Evolutionary conservation across 2,113 vertebrate genomes (phyloP).

Genomic region (Lanius collurio): DNA sequence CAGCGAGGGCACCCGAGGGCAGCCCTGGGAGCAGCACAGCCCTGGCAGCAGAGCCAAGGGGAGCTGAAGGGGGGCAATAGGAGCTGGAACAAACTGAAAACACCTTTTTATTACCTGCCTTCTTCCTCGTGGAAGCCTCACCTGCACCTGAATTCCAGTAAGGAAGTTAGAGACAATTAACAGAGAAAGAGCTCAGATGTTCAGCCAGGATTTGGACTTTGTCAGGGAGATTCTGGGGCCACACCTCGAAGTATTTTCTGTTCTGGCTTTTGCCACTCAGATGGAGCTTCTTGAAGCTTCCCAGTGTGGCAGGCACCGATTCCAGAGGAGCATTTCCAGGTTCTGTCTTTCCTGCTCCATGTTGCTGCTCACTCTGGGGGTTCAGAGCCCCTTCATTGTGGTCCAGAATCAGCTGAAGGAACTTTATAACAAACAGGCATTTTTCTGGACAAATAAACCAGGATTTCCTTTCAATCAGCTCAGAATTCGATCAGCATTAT

Average conservation of each 20-base stretch:
- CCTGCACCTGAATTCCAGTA: accelerated
- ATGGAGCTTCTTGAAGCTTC: background rate
- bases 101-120: no score
- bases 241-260: background rate
- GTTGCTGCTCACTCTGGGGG: accelerated
- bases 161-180: accelerated
- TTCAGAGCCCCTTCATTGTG: background rate
- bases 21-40: background rate
- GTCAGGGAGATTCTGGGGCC: background rate
- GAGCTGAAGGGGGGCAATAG: accelerated
- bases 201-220: background rate
- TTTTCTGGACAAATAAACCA: background rate
- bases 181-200: background rate
- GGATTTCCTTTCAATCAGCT: conserved; percentile 12
- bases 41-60: accelerated
- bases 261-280: background rate
- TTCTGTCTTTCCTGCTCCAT: accelerated
- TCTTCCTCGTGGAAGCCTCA: background rate
- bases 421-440: background rate
- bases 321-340: background rate
- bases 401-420: background rate
- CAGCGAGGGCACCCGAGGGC: accelerated
- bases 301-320: accelerated
- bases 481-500: accelerated
- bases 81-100: accelerated